Percentiles rank a stretch among this genome's conserved stretches.
These are phyloP conservation scores for Nowickia ferox DNA, from an alignment of 2,888 invertebrate genomes.

Conservation along the genomic window DNA sequence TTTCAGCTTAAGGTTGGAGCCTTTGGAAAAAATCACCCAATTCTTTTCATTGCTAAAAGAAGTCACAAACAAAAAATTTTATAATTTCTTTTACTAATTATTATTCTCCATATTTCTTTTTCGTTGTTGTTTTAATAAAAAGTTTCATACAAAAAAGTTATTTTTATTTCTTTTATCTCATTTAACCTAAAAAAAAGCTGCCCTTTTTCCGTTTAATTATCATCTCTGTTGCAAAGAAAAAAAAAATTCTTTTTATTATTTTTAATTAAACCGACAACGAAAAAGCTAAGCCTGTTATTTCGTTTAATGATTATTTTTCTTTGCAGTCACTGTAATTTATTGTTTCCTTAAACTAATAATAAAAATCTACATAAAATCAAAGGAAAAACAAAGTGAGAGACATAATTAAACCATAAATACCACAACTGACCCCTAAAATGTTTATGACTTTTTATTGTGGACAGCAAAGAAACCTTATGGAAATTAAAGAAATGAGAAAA, in stretches of 20 bases:
- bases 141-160: not conserved
- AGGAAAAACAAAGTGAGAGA: constrained; percentile 11
- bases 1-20: no score
- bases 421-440: constrained; percentile 55
- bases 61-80: not conserved
- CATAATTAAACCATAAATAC: constrained; percentile 34
- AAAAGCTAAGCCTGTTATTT: constrained; percentile 47
- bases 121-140: not conserved
- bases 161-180: not conserved
- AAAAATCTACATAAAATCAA: constrained; percentile 8
- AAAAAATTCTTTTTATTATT: constrained; percentile 4
- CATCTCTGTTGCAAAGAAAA: not conserved
- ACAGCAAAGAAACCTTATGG: constrained; percentile 20
- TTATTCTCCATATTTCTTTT: not conserved
- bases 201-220: not conserved
- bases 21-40: no score
- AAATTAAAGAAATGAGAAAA: constrained; percentile 1
- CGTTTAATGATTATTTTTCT: constrained; percentile 50
- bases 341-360: constrained; percentile 50
- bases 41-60: not conserved
- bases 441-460: constrained; percentile 25
- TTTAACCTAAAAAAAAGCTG: not conserved
- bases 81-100: not conserved
- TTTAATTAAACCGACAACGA: constrained; percentile 52
- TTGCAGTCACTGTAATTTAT: constrained; percentile 23